Evolutionary conservation across 2,797 vertebrate species (phyloP).

Genomic region (Syngnathus acus): DNA sequence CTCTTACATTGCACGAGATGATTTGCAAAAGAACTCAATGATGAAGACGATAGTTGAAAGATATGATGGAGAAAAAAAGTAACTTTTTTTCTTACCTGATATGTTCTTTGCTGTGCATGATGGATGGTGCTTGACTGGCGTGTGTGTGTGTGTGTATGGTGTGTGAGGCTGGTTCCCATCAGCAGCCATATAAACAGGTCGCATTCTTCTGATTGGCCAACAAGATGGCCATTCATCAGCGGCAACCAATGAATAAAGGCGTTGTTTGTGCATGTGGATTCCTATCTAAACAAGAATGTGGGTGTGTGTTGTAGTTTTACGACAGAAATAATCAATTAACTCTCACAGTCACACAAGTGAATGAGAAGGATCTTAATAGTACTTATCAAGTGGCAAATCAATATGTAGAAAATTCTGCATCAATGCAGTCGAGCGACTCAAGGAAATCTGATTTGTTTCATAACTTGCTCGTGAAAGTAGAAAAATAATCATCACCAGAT

Average conservation of each 20-base stretch:
- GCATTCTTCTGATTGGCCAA: constrained; percentile 53
- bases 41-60: neutral
- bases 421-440: too few species aligned
- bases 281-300: neutral
- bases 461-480: neutral
- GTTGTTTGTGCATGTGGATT: constrained; percentile 9
- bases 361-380: constrained; percentile 13
- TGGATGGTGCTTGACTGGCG: constrained; percentile 3
- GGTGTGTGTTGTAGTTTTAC: neutral
- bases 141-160: constrained; percentile 23
- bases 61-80: neutral
- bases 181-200: constrained; percentile 42
- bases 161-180: constrained; percentile 14
- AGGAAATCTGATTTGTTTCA: neutral
- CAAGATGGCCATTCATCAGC: constrained; percentile 41
- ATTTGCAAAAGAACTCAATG: too few species aligned
- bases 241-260: constrained; percentile 36
- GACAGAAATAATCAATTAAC: constrained; percentile 2
- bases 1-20: too few species aligned
- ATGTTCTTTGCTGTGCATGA: constrained; percentile 59
- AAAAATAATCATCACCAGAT: neutral
- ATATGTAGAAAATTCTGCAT: too few species aligned
- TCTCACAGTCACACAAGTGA: constrained; percentile 9
- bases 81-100: constrained; percentile 45
- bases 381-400: neutral